phyloP scores from a whole-genome alignment of 2,113 vertebrate genomes.

The Solenodon paradoxus region DNA sequence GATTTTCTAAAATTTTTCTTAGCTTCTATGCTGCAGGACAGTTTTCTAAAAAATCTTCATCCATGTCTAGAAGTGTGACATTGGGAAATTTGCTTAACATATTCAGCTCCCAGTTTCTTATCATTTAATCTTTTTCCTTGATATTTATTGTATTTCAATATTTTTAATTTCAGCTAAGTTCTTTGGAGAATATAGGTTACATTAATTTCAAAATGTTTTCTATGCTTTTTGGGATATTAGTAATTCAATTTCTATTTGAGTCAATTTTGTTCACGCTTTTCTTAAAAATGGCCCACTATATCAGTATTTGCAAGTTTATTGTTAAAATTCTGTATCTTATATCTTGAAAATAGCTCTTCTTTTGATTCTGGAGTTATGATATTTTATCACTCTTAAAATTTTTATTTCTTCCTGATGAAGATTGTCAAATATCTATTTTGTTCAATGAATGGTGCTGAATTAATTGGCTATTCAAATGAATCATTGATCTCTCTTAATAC shows the following conservation, averaged over 20 bases:
- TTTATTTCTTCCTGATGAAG: neutral
- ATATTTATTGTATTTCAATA: neutral
- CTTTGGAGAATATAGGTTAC: neutral
- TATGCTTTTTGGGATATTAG: neutral
- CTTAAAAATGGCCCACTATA: neutral
- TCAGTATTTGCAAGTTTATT: neutral
- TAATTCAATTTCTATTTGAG: neutral
- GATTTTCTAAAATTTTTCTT: neutral
- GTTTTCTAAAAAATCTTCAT: neutral
- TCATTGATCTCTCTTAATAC: neutral
- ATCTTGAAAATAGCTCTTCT: neutral
- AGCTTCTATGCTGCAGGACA: neutral
- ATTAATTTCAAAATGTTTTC: neutral
- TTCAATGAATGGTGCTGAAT: neutral
- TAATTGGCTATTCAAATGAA: conserved; percentile 9
- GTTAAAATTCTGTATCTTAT: neutral
- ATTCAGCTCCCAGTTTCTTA: neutral
- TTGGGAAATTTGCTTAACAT: neutral
- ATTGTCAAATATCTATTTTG: neutral
- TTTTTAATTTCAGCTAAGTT: neutral
- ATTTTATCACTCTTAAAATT: neutral
- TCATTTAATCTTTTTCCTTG: neutral
- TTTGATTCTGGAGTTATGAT: neutral
- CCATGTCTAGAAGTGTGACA: neutral
- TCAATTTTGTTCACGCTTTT: neutral